Evolutionary conservation across 1,140 invertebrate genomes (phyloP).

Genomic region (Drosophila trapezifrons): DNA sequence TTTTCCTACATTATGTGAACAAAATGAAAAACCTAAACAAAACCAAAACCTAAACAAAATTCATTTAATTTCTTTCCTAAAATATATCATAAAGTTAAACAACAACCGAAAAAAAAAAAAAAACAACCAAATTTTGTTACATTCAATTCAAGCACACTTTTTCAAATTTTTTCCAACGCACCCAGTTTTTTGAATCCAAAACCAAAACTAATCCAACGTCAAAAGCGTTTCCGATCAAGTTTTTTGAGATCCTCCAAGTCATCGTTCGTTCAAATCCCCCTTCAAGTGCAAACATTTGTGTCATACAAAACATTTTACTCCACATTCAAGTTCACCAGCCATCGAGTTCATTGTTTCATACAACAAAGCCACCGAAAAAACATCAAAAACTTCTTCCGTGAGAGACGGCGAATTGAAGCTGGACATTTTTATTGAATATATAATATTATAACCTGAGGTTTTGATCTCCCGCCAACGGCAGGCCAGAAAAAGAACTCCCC

Average conservation of each 20-base stretch:
- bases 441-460: constrained; percentile 11
- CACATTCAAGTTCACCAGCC: constrained; percentile 28
- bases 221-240: constrained; percentile 56
- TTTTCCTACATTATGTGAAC: constrained; percentile 42
- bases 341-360: constrained; percentile 54
- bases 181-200: constrained; percentile 77
- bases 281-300: constrained; percentile 35
- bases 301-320: constrained; percentile 20
- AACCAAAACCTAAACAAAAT: constrained; percentile 67
- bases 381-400: constrained; percentile 34
- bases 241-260: constrained; percentile 64
- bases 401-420: constrained; percentile 20
- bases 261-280: constrained; percentile 35
- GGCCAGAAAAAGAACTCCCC: constrained; percentile 5
- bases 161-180: constrained; percentile 78
- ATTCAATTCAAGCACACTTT: constrained; percentile 80
- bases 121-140: constrained; percentile 65
- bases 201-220: constrained; percentile 40
- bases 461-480: constrained; percentile 4
- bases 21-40: constrained; percentile 50
- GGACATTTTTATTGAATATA: constrained; percentile 2
- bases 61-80: constrained; percentile 58
- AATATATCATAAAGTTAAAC: constrained; percentile 51
- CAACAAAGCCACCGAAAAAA: constrained; percentile 29
- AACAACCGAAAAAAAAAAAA: constrained; percentile 44